A percentile compares a stretch with the other conserved stretches of the same genome.
phyloP scores from a whole-genome alignment of 2,888 invertebrate species.

The Caenorhabditis uteleia region DNA sequence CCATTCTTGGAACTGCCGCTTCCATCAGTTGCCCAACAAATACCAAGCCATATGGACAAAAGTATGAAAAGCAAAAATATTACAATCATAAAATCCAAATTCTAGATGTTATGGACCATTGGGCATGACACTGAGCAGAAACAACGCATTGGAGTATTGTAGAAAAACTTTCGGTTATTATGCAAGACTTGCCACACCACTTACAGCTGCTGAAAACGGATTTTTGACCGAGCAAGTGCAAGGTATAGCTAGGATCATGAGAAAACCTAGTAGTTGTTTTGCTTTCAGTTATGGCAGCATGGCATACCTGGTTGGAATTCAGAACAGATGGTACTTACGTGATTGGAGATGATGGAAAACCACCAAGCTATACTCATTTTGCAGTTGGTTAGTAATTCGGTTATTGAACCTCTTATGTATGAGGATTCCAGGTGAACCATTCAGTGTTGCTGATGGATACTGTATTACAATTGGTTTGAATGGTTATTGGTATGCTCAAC shows the following conservation, averaged over 20 bases:
- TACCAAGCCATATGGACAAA: no score
- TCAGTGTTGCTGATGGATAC: slow-evolving; percentile 27
- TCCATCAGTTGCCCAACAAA: no score
- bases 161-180: slow-evolving; percentile 23
- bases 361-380: slow-evolving; percentile 34
- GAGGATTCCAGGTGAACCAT: slow-evolving; percentile 32
- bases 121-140: slow-evolving; percentile 27
- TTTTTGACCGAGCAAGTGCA: slow-evolving; percentile 26
- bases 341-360: slow-evolving; percentile 23
- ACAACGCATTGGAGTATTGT: slow-evolving; percentile 19
- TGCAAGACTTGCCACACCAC: slow-evolving; percentile 14
- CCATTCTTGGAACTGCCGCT: no score
- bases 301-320: slow-evolving; percentile 34
- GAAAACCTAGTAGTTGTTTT: neutral
- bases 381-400: slow-evolving; percentile 26
- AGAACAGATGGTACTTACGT: slow-evolving; percentile 30
- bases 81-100: neutral
- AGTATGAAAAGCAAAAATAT: slow-evolving; percentile 4
- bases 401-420: neutral
- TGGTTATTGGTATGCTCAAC: slow-evolving; percentile 38
- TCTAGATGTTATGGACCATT: slow-evolving; percentile 34
- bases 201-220: slow-evolving; percentile 17
- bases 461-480: slow-evolving; percentile 36
- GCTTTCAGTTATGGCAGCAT: slow-evolving; percentile 19
- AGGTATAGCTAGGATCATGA: neutral